Conservation (phyloP, 2,113 vertebrate species). For the Corvus cornix region DNA sequence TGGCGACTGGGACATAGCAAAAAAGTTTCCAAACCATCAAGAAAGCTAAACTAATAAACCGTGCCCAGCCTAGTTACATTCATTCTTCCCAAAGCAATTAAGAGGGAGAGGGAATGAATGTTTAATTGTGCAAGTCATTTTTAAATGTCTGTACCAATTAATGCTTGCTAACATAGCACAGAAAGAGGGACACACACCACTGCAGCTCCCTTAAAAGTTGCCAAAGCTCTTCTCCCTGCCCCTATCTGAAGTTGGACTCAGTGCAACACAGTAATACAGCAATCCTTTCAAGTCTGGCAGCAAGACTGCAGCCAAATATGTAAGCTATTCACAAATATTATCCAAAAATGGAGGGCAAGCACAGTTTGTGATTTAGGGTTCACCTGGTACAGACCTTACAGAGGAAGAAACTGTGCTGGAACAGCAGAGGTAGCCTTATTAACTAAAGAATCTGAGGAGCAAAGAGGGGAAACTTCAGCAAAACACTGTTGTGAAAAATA, state of each 20-base stretch:
- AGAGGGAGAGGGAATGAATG: not conserved
- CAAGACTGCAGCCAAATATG: not conserved
- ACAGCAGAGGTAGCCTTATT: not conserved
- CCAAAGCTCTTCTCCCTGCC: not conserved
- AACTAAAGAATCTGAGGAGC: not conserved
- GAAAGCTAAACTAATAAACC: slow-evolving; percentile 18
- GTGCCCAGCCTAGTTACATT: not conserved
- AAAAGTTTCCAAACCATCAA: not conserved
- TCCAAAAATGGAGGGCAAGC: not conserved
- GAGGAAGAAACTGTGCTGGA: not conserved
- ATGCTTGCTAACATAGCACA: not conserved
- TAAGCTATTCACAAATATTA: slow-evolving; percentile 14
- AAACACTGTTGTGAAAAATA: slow-evolving; percentile 22
- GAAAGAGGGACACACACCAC: not conserved
- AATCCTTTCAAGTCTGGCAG: not conserved
- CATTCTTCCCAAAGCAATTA: slow-evolving; percentile 30
- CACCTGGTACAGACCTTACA: not conserved
- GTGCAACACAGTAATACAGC: not conserved
- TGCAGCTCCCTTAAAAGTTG: not conserved
- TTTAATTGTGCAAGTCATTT: slow-evolving; percentile 9
- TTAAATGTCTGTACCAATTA: not conserved
- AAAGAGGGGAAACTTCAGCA: not conserved
- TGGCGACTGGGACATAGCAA: not conserved
- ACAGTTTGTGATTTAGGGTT: slow-evolving; percentile 11
- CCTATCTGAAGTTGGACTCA: not conserved